phyloP scores from a whole-genome alignment of 2,797 vertebrate species.

The Halcyon badia region DNA sequence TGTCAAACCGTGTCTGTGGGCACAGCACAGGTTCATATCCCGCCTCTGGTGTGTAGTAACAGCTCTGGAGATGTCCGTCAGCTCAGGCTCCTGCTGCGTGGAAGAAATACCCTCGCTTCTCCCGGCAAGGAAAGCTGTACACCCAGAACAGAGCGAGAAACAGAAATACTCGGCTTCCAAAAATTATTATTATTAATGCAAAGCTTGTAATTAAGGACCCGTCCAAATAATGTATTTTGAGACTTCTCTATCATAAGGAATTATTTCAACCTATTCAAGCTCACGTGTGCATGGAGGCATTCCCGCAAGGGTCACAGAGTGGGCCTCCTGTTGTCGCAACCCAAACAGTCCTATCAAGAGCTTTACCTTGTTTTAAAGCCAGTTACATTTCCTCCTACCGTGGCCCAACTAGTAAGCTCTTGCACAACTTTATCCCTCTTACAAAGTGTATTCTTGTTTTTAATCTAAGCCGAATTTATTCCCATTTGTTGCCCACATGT shows the following conservation, averaged over 20 bases:
- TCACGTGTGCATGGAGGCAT: accelerated
- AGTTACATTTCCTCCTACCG: not conserved
- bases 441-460: not conserved
- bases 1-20: not conserved
- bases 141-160: not conserved
- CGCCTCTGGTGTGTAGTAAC: not conserved
- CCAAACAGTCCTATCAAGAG: not conserved
- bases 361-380: not conserved
- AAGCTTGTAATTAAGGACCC: not conserved
- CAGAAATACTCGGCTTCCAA: not conserved
- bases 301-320: not conserved
- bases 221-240: not conserved
- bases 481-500: not conserved
- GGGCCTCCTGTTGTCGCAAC: not conserved
- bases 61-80: not conserved
- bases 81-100: not conserved
- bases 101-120: not conserved
- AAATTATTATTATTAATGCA: not conserved
- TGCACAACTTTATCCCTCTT: constrained; percentile 19
- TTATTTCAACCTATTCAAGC: not conserved
- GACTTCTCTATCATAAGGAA: not conserved
- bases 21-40: not conserved
- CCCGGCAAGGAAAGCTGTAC: not conserved
- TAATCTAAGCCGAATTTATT: constrained; percentile 1
- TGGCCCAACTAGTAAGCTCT: not conserved